Base-by-base conservation (phyloP, 2,797 vertebrate species). In the Schizopygopsis pylzovi region DNA sequence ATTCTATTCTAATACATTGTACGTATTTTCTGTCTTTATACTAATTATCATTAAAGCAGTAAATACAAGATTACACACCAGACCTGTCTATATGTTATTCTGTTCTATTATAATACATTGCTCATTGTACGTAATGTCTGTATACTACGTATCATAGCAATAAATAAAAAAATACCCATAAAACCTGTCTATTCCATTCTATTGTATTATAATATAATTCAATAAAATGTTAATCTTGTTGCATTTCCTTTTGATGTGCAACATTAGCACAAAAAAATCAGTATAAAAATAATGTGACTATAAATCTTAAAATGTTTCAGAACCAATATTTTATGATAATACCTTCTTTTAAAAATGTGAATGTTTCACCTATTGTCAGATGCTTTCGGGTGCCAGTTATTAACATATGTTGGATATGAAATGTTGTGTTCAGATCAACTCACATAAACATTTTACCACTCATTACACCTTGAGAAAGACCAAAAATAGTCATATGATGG, bases 401-500 rank as follows among this genome's bases (percentile, higher is more conserved):
- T 72, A 76, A 18, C n/a, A 76, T 20, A 6, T 56, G 37, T 39
- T 45, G 20, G 18, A 28, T 4, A 12, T 52, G 20, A 54, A n/a
- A 70, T 45, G 37, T n/a, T 76, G 47, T 37, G n/a, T 80, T 80
- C 3, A 37, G 37, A 28, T 72, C 65, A 85, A 0, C 65, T 15
- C 5, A 52, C 20, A 71, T 61, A 72, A 79, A 72, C 28, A 49
- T 25, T n/a, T 73, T 68, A 76, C 28, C 52, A 59, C 54, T 43
- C 61, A 63, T 68, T 80, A 45, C 52, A 85, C 56, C 20, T 54
- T 45, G 25, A 47, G 28, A 63, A 61, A 73, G 83, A 6, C 2
- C 37, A 65, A 78, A 79, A 65, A 43, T 86, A 83, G 6, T 18
- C 20, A 79, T 28, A 61, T 41, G 52, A 18, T 68, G 72, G 45